Evolutionary conservation across 2,797 vertebrate genomes (phyloP).

Genomic region (Phoebastria nigripes): DNA sequence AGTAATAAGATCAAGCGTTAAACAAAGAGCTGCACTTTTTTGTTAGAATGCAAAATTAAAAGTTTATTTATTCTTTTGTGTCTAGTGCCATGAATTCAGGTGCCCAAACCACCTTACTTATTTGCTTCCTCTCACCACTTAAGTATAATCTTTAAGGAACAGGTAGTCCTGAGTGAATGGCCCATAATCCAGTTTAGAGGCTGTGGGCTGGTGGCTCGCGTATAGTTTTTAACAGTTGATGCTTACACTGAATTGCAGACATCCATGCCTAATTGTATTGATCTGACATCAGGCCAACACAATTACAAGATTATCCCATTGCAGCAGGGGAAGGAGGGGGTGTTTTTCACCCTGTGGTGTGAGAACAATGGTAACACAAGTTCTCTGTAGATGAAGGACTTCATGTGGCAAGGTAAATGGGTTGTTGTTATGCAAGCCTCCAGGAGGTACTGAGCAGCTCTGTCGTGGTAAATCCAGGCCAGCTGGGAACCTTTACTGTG

Average conservation of each 20-base stretch:
- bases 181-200: neutral
- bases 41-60: neutral
- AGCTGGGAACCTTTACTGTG: neutral
- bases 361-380: neutral
- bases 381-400: neutral
- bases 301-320: neutral
- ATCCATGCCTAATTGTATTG: neutral
- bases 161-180: neutral
- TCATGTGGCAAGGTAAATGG: neutral
- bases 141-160: neutral
- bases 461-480: neutral
- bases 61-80: neutral
- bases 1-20: neutral
- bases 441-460: neutral
- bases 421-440: neutral
- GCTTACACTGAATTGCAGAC: neutral
- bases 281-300: neutral
- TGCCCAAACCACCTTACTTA: neutral
- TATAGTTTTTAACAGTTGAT: neutral
- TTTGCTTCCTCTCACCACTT: neutral
- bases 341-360: neutral
- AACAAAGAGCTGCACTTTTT: neutral
- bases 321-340: neutral
- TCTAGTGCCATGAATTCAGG: neutral
- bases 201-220: neutral